Evolutionary conservation across 2,797 vertebrate genomes (phyloP).

Genomic region (Nyctibius grandis): DNA sequence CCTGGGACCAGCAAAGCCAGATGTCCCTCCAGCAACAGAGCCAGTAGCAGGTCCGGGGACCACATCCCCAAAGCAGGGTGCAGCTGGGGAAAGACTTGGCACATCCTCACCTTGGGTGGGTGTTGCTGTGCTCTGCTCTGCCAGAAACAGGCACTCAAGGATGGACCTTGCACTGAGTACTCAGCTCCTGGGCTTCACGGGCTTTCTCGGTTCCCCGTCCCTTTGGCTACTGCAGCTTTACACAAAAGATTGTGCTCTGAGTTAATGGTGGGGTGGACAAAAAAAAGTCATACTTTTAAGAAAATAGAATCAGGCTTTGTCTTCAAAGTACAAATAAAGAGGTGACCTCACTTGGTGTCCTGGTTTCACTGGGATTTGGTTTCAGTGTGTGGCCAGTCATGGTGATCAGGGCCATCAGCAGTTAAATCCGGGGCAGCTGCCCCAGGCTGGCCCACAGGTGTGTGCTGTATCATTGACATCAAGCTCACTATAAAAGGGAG

Average conservation of each 20-base stretch:
- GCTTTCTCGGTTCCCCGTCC: neutral
- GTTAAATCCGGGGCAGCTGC: too few relatives aligned
- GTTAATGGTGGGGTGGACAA: too few relatives aligned
- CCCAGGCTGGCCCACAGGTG: too few relatives aligned
- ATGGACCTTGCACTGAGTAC: rapidly evolving
- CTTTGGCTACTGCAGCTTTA: neutral
- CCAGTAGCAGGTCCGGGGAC: rapidly evolving
- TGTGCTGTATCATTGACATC: too few relatives aligned
- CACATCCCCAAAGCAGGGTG: neutral
- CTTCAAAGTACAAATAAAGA: neutral
- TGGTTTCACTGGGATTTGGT: too few relatives aligned
- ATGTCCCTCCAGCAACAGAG: neutral
- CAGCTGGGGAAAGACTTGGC: too few relatives aligned
- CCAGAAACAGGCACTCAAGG: neutral
- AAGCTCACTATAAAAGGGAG: too few relatives aligned
- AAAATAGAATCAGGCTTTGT: neutral
- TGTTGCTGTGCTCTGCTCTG: too few relatives aligned
- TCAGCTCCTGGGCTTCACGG: rapidly evolving
- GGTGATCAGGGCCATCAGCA: too few relatives aligned
- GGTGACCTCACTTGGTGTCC: too few relatives aligned
- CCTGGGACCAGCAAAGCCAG: neutral
- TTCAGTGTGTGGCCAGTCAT: too few relatives aligned
- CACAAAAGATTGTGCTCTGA: neutral
- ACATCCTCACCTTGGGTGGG: rapidly evolving
- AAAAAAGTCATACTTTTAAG: neutral